Percentiles rank a stretch among this genome's conserved stretches.
These are phyloP conservation scores for Zoanthus sociatus DNA, from an alignment of 92 coral and sea anemone species.

Conservation along the genomic window DNA sequence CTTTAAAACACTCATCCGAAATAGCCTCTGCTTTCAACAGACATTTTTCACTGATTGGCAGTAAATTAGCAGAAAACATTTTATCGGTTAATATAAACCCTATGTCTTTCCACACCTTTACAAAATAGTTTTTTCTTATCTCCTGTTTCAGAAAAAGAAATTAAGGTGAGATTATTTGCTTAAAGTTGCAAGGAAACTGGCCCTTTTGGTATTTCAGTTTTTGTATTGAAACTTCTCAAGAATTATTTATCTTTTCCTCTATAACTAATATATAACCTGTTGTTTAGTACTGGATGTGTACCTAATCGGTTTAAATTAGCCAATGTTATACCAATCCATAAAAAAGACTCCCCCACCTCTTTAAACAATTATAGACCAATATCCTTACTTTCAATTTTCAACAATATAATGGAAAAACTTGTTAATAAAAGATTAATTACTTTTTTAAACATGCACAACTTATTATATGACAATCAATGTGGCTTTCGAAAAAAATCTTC, in stretches of 20 bases:
- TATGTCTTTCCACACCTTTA: slow-evolving; percentile 42
- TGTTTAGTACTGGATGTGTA: slow-evolving; percentile 1
- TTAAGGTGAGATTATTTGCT: slow-evolving; percentile 24
- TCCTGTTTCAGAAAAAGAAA: slow-evolving; percentile 13
- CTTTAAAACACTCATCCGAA: slow-evolving; percentile 29
- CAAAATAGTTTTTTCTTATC: slow-evolving; percentile 1
- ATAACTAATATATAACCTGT: not conserved
- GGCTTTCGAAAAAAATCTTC: slow-evolving; percentile 48
- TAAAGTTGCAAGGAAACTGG: not conserved
- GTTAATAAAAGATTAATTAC: slow-evolving; percentile 33
- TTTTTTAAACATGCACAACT: slow-evolving; percentile 28
- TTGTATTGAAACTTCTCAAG: no score
- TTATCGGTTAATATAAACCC: slow-evolving; percentile 24
- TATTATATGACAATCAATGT: slow-evolving; percentile 34
- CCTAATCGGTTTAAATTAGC: slow-evolving; percentile 25
- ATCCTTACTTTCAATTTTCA: slow-evolving; percentile 24
- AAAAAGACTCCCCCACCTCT: slow-evolving; percentile 18
- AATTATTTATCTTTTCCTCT: no score
- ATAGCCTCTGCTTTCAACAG: slow-evolving; percentile 53
- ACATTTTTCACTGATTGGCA: slow-evolving; percentile 18
- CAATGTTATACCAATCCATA: slow-evolving; percentile 23
- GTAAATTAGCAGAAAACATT: slow-evolving; percentile 42
- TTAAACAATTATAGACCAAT: slow-evolving; percentile 22
- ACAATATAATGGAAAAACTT: slow-evolving; percentile 39
- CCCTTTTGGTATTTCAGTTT: no score